A percentile compares a stretch with the other conserved stretches of the same genome.
Conservation (phyloP, 2,888 invertebrate genomes). For the Amblyteles armatorius region DNA sequence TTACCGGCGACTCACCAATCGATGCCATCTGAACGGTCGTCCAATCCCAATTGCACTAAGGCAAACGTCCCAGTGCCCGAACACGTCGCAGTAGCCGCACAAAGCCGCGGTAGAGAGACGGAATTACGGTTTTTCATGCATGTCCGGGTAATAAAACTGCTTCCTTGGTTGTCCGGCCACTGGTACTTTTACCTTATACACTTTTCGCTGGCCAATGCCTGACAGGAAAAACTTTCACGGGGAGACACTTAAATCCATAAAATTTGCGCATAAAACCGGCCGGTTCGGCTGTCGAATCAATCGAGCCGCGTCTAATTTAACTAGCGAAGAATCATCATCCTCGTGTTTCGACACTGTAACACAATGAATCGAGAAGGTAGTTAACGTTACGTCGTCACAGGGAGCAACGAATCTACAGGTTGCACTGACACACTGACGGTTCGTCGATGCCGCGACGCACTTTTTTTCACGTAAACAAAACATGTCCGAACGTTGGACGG, state of each 20-base stretch:
- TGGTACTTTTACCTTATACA: no score
- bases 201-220: no score
- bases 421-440: no score
- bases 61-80: neutral
- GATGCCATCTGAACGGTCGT: neutral
- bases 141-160: no score
- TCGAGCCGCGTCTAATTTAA: neutral
- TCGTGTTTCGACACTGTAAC: neutral
- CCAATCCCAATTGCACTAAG: neutral
- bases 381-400: neutral
- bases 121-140: no score
- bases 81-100: neutral
- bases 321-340: neutral
- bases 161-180: no score
- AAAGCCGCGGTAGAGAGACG: no score
- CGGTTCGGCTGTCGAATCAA: neutral
- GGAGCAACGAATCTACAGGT: neutral
- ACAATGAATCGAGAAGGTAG: neutral
- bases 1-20: neutral
- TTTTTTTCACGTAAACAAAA: neutral
- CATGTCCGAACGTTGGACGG: neutral
- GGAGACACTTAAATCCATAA: neutral
- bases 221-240: no score
- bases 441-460: neutral
- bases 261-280: neutral